These are phyloP conservation scores for Daubentonia madagascariensis DNA, from an alignment of 2,113 vertebrate genomes.

Conservation along the genomic window DNA sequence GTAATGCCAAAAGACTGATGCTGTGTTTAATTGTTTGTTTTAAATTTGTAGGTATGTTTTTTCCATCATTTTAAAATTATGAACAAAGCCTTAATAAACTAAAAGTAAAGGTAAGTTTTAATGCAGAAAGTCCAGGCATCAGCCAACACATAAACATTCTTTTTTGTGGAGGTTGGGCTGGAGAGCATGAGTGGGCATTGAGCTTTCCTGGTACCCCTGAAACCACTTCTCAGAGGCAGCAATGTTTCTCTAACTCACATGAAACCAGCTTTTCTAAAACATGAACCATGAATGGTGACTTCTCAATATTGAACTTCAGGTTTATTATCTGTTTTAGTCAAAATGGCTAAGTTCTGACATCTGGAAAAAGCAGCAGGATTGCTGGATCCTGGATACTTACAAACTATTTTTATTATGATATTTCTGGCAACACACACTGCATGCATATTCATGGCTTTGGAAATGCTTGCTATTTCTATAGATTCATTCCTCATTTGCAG, in stretches of 20 bases:
- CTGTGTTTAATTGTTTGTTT: background rate
- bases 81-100: background rate
- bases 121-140: background rate
- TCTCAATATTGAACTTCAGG: conserved; percentile 24
- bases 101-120: background rate
- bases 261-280: background rate
- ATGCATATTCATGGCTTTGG: conserved; percentile 74
- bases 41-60: background rate
- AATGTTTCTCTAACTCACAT: background rate
- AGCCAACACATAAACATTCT: background rate
- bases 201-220: background rate
- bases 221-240: background rate
- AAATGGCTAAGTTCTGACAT: conserved; percentile 62
- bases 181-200: rapidly evolving
- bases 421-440: conserved; percentile 63
- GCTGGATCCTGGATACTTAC: conserved; percentile 49
- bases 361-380: conserved; percentile 58
- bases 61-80: background rate
- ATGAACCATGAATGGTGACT: background rate
- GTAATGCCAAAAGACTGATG: background rate
- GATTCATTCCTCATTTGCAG: conserved; percentile 75
- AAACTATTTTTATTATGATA: conserved; percentile 78
- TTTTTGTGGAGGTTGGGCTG: background rate
- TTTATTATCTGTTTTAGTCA: conserved; percentile 34
- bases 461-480: conserved; percentile 77